These are phyloP conservation scores for Sesia bembeciformis DNA, from an alignment of 2,888 invertebrate genomes.

Conservation along the genomic window DNA sequence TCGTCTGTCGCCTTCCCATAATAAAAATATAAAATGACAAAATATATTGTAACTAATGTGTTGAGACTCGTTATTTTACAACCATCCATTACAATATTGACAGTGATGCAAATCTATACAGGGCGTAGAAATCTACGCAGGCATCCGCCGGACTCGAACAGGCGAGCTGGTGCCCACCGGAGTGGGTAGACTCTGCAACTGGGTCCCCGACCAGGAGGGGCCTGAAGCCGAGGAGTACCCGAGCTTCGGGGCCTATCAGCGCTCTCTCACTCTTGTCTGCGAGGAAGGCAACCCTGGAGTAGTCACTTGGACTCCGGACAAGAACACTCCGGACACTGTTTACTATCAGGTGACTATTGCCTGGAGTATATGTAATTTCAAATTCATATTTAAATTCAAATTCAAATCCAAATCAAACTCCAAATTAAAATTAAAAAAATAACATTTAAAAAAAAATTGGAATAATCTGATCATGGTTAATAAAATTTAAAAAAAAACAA, in stretches of 20 bases:
- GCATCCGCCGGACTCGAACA: slow-evolving; percentile 79
- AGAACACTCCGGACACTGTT: slow-evolving; percentile 90
- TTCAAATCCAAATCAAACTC: no score
- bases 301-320: slow-evolving; percentile 90
- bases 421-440: no score
- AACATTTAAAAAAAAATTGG: no score
- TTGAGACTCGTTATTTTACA: not conserved
- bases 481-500: no score
- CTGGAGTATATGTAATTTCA: no score
- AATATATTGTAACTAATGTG: not conserved
- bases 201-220: slow-evolving; percentile 84
- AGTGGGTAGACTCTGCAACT: slow-evolving; percentile 89
- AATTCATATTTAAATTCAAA: no score
- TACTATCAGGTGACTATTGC: slow-evolving; percentile 85
- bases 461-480: no score
- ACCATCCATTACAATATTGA: no score
- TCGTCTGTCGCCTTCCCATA: no score
- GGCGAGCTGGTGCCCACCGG: slow-evolving; percentile 84
- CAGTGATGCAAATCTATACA: slow-evolving; percentile 25
- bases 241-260: slow-evolving; percentile 93
- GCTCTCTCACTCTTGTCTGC: slow-evolving; percentile 87
- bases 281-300: slow-evolving; percentile 89
- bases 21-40: not conserved
- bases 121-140: slow-evolving; percentile 88
- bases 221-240: slow-evolving; percentile 86